Evolutionary conservation across 1,140 invertebrate genomes (phyloP).

Genomic region (Lineus longissimus): DNA sequence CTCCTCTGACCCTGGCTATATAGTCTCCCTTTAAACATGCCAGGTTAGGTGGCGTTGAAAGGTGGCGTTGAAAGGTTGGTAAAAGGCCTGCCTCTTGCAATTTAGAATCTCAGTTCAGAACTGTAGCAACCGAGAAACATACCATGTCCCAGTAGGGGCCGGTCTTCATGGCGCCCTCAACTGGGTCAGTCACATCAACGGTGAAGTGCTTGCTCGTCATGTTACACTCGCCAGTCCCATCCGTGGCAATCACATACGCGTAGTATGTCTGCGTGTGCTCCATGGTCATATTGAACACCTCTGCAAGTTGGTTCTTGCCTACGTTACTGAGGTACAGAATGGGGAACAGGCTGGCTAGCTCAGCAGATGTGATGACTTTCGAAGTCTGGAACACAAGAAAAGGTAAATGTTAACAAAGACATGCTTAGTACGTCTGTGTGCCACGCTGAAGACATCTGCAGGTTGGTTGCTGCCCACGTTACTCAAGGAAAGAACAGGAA

Average conservation of each 20-base stretch:
- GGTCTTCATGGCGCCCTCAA: constrained; percentile 17
- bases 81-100: too few relatives aligned
- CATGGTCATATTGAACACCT: constrained; percentile 21
- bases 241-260: constrained; percentile 29
- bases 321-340: constrained; percentile 23
- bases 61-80: too few relatives aligned
- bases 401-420: background rate
- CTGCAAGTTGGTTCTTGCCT: constrained; percentile 23
- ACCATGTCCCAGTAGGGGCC: constrained; percentile 33
- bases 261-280: constrained; percentile 24
- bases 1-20: too few relatives aligned
- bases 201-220: constrained; percentile 18
- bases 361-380: constrained; percentile 18
- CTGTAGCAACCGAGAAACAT: constrained; percentile 10
- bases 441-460: background rate
- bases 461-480: background rate
- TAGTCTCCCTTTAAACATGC: too few relatives aligned
- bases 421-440: background rate
- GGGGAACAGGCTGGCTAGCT: constrained; percentile 20
- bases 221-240: constrained; percentile 25
- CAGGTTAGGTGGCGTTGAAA: too few relatives aligned
- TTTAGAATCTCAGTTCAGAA: too few relatives aligned
- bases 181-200: constrained; percentile 22
- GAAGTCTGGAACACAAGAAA: background rate
- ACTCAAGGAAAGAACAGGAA: background rate